Evolutionary conservation across 2,113 vertebrate species (phyloP).

Genomic region (Siniperca chuatsi): DNA sequence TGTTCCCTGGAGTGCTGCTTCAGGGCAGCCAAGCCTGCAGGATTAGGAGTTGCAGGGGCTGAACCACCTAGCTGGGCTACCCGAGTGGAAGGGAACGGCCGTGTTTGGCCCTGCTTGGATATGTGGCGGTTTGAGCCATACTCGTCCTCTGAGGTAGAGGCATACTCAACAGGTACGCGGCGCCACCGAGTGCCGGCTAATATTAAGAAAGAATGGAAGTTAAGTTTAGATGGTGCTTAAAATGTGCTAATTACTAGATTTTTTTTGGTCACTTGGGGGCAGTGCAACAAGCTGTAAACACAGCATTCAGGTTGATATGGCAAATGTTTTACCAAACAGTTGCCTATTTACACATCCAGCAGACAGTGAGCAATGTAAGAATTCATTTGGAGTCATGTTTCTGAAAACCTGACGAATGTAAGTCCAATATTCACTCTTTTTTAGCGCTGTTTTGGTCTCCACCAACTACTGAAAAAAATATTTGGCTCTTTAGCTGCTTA

Average conservation of each 20-base stretch:
- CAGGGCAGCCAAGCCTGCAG: constrained; percentile 81
- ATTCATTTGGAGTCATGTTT: not conserved
- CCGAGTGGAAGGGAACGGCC: constrained; percentile 90
- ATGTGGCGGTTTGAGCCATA: constrained; percentile 97
- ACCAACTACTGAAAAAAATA: not conserved
- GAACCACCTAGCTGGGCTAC: constrained; percentile 89
- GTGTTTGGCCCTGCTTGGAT: constrained; percentile 89
- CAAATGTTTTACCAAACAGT: not conserved
- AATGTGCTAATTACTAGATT: not conserved
- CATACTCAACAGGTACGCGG: constrained; percentile 95
- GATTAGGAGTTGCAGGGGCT: constrained; percentile 81
- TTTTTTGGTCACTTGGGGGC: not conserved
- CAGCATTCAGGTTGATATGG: not conserved
- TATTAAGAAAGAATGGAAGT: not conserved
- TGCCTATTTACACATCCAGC: not conserved
- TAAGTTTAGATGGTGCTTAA: not conserved
- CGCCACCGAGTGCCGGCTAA: constrained; percentile 91
- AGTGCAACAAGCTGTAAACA: not conserved
- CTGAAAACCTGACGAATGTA: not conserved
- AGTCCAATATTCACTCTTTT: not conserved
- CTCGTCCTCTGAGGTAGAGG: constrained; percentile 99
- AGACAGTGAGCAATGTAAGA: not conserved
- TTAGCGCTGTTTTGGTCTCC: not conserved
- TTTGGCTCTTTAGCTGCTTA: not conserved
- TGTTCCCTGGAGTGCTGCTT: constrained; percentile 94